These are phyloP conservation scores for Burhinus bistriatus DNA, from an alignment of 2,113 vertebrate genomes.

Conservation along the genomic window DNA sequence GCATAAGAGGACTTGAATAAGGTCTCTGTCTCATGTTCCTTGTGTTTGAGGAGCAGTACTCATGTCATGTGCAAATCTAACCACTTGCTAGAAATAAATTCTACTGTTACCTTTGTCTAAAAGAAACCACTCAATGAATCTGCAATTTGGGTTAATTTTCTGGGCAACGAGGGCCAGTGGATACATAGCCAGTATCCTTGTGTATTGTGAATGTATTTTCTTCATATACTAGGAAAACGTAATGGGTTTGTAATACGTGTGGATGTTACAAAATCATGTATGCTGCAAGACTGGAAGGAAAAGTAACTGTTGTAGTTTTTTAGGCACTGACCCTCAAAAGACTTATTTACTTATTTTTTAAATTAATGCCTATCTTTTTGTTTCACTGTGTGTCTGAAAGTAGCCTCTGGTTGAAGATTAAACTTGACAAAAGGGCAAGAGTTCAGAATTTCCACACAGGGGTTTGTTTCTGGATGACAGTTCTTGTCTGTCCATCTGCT, in stretches of 20 bases:
- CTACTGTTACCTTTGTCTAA: not conserved
- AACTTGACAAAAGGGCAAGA: not conserved
- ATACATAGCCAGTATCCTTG: not conserved
- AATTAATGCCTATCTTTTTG: not conserved
- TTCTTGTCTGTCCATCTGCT: not conserved
- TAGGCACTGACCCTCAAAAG: not conserved
- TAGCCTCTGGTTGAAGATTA: not conserved
- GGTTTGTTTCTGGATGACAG: not conserved
- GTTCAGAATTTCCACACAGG: not conserved
- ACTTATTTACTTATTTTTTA: not conserved
- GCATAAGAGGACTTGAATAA: not conserved
- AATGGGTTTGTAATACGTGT: not conserved
- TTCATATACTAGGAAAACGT: not conserved
- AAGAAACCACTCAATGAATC: not conserved
- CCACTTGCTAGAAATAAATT: not conserved
- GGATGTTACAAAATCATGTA: accelerated
- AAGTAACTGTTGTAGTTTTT: not conserved
- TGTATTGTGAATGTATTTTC: not conserved
- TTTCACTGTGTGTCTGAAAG: not conserved
- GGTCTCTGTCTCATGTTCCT: not conserved
- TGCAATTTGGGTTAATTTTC: not conserved
- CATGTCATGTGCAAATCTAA: not conserved
- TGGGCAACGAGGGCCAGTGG: not conserved
- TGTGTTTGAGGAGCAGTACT: not conserved
- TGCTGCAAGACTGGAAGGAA: not conserved